These are phyloP conservation scores for Sarcophaga carnaria DNA, from an alignment of 2,888 invertebrate genomes.

Conservation along the genomic window DNA sequence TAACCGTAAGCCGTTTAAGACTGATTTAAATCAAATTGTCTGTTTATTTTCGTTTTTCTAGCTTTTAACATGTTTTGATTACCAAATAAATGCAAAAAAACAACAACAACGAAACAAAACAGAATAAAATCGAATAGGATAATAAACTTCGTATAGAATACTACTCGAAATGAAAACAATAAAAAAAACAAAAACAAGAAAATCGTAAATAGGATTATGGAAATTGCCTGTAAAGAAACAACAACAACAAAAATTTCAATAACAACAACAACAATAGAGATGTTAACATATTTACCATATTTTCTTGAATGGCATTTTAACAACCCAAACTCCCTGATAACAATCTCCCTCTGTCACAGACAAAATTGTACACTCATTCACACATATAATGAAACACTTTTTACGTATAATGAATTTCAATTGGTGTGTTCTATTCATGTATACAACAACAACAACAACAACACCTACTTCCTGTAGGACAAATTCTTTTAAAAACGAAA, in stretches of 20 bases:
- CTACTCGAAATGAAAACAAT: neutral
- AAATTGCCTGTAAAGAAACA: constrained; percentile 29
- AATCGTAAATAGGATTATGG: constrained; percentile 27
- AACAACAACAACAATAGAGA: neutral
- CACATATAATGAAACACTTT: neutral
- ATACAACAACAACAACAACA: too few relatives aligned
- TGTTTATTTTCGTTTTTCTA: neutral
- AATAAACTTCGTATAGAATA: neutral
- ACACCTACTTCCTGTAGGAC: too few relatives aligned
- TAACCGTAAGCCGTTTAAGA: too few relatives aligned
- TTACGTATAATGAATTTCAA: too few relatives aligned
- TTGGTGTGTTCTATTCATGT: too few relatives aligned
- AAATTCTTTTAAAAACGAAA: too few relatives aligned
- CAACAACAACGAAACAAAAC: neutral
- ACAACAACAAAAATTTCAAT: neutral
- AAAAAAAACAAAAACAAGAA: constrained; percentile 3
- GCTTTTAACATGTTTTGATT: constrained; percentile 8
- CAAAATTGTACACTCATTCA: too few relatives aligned
- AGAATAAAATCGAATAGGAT: constrained; percentile 4
- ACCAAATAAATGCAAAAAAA: constrained; percentile 2
- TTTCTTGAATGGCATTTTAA: constrained; percentile 20
- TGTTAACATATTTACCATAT: constrained; percentile 16
- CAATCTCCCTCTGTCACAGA: neutral
- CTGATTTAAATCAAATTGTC: too few relatives aligned
- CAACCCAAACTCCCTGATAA: neutral